Evolutionary conservation across 1,140 invertebrate genomes (phyloP), one percentile per base, ranked within the genome.

Genomic region (Cotesia chilonis): DNA sequence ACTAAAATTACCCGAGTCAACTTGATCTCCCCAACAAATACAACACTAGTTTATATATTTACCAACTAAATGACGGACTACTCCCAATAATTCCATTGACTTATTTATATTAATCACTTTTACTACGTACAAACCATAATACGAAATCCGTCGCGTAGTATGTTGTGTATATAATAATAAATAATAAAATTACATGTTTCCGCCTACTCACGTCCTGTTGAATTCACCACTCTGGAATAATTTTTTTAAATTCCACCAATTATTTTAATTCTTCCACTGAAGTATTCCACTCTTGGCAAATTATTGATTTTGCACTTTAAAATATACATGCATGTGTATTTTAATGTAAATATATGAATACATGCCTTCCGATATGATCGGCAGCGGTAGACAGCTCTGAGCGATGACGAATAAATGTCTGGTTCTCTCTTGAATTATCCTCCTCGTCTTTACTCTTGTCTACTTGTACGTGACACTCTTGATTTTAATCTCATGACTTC

Each of bases 331-430:
- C 9, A 20, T 17, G 38, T 28, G 12, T 10, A 38, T 36, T 35
- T 38, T 17, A 20, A n/a, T 17, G 41, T 20, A 66, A 47, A 66
- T 47, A 7, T 47, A 47, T 47, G 41, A 4, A 67, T 35, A 51
- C 4, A 52, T 55, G 65, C 36, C 47, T 28, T 20, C 14, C 6
- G 14, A 37, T 4, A 3, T 6, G 1, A 20, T 68, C 17, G 14
- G 6, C 10, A 28, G 20, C 1, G 28, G 51, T 51, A 68, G 65
- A 55, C 65, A 54, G 47, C 9, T 52, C 2, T 52, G 20, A 36
- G 55, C 36, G 65, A 68, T 55, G 61, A 64, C 61, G 51, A 68
- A 55, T 55, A 54, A 28, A 2, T n/a, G 54, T 55, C 54, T 55
- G 54, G n/a, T 55, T 17, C 4, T 55, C 41, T 47, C 41, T 6